These are phyloP conservation scores for Cygnus atratus DNA, from an alignment of 2,113 vertebrate species.

Conservation along the genomic window DNA sequence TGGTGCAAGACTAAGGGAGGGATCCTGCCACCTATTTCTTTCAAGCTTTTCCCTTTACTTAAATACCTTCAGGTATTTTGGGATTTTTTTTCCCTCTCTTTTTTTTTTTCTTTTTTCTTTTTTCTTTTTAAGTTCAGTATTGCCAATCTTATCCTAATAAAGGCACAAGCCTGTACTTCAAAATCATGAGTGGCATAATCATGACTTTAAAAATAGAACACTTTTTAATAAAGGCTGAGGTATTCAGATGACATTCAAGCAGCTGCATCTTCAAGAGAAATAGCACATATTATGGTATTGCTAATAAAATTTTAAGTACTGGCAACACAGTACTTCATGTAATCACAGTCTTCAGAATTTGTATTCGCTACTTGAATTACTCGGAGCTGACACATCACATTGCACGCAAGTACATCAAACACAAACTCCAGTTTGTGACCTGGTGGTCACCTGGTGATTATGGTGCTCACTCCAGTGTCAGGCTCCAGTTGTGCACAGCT, in stretches of 20 bases:
- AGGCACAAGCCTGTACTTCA: slow-evolving; percentile 57
- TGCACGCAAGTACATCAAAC: background rate
- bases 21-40: background rate
- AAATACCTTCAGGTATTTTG: slow-evolving; percentile 61
- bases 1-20: background rate
- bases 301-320: slow-evolving; percentile 46
- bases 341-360: background rate
- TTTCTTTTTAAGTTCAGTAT: slow-evolving; percentile 8
- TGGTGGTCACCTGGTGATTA: background rate
- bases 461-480: background rate
- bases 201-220: slow-evolving; percentile 64
- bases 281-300: slow-evolving; percentile 45
- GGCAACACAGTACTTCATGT: slow-evolving; percentile 38
- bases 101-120: background rate
- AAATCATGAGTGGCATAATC: slow-evolving; percentile 65
- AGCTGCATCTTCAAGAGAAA: slow-evolving; percentile 68
- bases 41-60: slow-evolving; percentile 8
- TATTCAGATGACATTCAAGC: slow-evolving; percentile 69
- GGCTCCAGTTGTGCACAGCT: background rate
- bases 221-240: slow-evolving; percentile 66
- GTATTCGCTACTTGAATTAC: background rate
- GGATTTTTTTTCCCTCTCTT: background rate
- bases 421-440: background rate
- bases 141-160: slow-evolving; percentile 59
- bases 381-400: background rate